Evolutionary conservation across 92 coral and sea anemone genomes (phyloP).

Genomic region (Palythoa grandis): DNA sequence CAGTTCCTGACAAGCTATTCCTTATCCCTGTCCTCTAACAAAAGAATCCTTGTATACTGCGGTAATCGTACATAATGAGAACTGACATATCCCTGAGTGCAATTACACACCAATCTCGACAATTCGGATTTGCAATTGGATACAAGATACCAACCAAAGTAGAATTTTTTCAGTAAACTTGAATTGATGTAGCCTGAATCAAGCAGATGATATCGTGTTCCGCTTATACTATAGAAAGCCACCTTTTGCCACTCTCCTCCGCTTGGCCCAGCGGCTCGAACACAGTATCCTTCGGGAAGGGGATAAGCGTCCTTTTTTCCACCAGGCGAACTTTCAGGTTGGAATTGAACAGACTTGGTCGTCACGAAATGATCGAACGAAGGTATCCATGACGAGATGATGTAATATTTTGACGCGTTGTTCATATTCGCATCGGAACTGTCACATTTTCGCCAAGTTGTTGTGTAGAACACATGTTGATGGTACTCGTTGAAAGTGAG

Average conservation of each 20-base stretch:
- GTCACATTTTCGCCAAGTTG: neutral
- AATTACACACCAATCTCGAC: neutral
- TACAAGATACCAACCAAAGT: neutral
- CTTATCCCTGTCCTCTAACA: neutral
- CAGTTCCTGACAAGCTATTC: too few relatives aligned
- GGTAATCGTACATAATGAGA: neutral
- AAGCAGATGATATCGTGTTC: neutral
- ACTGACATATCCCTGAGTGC: neutral
- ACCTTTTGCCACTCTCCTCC: neutral
- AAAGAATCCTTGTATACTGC: neutral
- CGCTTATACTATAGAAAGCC: neutral
- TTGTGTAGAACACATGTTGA: neutral
- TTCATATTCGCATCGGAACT: neutral
- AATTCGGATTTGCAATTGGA: neutral
- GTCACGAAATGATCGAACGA: neutral
- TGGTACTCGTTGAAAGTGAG: neutral
- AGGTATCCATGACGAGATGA: neutral
- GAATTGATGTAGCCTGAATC: neutral
- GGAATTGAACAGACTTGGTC: neutral
- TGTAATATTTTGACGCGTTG: neutral
- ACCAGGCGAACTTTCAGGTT: neutral
- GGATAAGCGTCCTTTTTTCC: too few relatives aligned
- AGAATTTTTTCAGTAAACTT: too few relatives aligned
- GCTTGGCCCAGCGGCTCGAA: neutral
- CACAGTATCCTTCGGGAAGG: neutral